Base-by-base conservation (phyloP, 2,113 vertebrate genomes). In the Opisthocomus hoazin region DNA sequence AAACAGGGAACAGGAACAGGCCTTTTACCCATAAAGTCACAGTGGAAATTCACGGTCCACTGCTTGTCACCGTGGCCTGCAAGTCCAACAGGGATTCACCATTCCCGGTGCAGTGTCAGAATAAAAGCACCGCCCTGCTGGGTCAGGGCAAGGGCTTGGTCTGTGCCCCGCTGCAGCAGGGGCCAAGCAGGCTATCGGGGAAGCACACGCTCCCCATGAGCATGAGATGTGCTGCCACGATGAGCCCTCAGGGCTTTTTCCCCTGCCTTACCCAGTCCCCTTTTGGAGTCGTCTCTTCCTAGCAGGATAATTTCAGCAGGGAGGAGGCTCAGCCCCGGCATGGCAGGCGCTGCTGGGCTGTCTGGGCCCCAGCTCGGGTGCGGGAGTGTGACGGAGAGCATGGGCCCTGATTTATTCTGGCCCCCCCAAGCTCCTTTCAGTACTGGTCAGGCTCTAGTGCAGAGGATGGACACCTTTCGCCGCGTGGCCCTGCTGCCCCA, bases 401-500 rank as follows among this genome's bases (percentile, higher is more conserved):
- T 1, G 0, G 24, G 8, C 37, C 19, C 9, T 46, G 68, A 21
- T 74, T 90, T 84, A 16, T 70, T 78, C 64, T 71, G n/a, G 20
- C 1, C 7, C 26, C 27, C 8, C 50, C 83, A 27, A 7, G 4
- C 5, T 20, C 10, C 3, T 12, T 13, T 39, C 1, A 0, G 20
- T 53, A 43, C 46, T 22, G 23, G 30, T 10, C 1, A 0, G 69
- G 65, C 41, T 91, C 17, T 45, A 30, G 10, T 15, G 24, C 65
- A 43, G 73, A 51, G 12, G 15, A 4, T 11, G 39, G 70, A 41
- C 17, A 36, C 54, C 18, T 73, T 76, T 56, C 0, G 0, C 34
- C 11, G 5, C 0, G 0, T 45, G 20, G 19, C 10, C 17, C 17
- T 8, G 0, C 12, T 79, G 23, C 8, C 10, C 4, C 8, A 7